Percentiles rank a stretch among this genome's conserved stretches.
Evolutionary conservation across 2,113 vertebrate species (phyloP).

Genomic region (Neofelis nebulosa): DNA sequence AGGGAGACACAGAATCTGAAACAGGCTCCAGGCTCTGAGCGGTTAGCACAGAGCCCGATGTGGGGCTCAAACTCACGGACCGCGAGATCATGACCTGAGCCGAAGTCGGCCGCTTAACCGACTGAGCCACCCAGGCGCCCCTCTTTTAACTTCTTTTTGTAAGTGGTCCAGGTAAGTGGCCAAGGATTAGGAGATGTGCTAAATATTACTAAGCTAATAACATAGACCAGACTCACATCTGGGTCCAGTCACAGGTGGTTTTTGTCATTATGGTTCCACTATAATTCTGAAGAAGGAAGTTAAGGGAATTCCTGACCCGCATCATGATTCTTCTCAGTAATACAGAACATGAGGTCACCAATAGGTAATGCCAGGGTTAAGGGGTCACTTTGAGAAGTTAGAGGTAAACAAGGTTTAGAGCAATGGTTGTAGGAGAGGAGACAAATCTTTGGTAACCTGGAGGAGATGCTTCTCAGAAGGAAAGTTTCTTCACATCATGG

Average conservation of each 20-base stretch:
- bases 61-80: too few species aligned
- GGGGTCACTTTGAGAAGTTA: background rate
- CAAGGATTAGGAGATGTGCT: background rate
- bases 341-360: background rate
- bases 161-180: background rate
- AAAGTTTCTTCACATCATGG: conserved; percentile 56
- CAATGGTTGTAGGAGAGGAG: background rate
- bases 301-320: background rate
- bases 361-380: background rate
- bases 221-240: background rate
- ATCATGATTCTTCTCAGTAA: background rate
- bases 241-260: background rate
- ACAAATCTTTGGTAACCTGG: background rate
- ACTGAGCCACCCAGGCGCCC: too few species aligned
- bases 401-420: background rate
- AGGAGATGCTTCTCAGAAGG: conserved; percentile 54
- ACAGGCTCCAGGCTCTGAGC: too few species aligned
- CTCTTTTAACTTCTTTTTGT: background rate
- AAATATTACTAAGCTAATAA: background rate
- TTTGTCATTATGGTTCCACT: background rate
- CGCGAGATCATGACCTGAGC: too few species aligned
- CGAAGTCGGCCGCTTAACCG: too few species aligned
- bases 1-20: too few species aligned
- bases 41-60: too few species aligned
- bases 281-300: background rate